Conservation (phyloP, 1,140 invertebrate species). For the Lucilia sericata region DNA sequence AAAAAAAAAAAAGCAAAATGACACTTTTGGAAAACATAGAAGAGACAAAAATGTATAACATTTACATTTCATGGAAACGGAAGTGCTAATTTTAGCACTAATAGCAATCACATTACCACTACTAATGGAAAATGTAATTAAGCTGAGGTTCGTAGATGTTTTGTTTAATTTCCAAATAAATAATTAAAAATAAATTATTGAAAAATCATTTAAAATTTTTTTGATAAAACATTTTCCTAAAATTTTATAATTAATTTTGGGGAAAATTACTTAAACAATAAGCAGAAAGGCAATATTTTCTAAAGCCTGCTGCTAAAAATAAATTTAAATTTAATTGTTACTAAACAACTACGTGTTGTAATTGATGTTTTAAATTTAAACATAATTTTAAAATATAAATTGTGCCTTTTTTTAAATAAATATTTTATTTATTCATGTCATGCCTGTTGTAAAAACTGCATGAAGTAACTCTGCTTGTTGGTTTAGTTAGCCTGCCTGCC, state of each 20-base stretch:
- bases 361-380: no score
- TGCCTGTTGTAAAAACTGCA: background rate
- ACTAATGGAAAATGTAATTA: slow-evolving; percentile 12
- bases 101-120: background rate
- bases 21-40: no score
- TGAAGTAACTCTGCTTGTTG: no score
- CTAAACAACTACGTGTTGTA: no score
- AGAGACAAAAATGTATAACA: background rate
- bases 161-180: background rate
- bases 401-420: no score
- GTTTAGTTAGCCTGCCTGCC: no score
- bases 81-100: background rate
- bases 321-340: no score
- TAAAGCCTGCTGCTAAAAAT: no score
- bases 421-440: no score
- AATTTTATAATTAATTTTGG: background rate
- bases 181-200: background rate
- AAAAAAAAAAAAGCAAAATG: no score
- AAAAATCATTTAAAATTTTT: background rate
- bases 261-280: background rate
- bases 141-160: background rate
- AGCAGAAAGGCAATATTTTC: background rate
- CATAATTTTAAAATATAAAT: no score
- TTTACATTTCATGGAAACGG: background rate
- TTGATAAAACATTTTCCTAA: no score